Evolutionary conservation across 2,888 invertebrate species (phyloP).

Genomic region (Notodromas monacha): DNA sequence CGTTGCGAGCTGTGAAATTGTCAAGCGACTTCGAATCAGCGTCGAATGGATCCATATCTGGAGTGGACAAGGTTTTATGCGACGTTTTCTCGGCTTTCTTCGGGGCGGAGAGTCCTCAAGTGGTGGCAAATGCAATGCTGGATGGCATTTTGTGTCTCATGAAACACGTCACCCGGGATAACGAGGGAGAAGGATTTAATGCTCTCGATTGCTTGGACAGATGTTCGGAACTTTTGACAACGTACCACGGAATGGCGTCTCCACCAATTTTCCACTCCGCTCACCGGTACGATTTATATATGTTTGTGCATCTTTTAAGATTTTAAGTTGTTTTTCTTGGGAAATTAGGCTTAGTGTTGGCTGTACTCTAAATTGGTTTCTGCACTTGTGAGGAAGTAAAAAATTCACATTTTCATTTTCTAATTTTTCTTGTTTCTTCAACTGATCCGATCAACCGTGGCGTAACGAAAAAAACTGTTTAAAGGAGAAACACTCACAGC

Average conservation of each 20-base stretch:
- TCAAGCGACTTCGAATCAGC: no score
- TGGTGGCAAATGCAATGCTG: constrained; percentile 70
- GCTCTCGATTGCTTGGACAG: neutral
- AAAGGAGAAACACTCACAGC: no score
- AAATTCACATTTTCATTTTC: neutral
- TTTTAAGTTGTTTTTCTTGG: neutral
- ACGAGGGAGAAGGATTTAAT: neutral
- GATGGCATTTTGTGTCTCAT: constrained; percentile 71
- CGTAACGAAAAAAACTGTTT: no score
- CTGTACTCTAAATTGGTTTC: neutral
- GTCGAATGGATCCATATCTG: neutral
- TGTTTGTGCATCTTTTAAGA: neutral
- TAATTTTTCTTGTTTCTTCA: no score
- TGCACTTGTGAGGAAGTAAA: constrained; percentile 1
- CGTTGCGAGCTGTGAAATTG: constrained; percentile 58
- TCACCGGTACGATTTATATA: neutral
- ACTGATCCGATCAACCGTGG: no score
- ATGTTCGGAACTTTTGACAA: neutral
- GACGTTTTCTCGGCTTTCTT: constrained; percentile 52
- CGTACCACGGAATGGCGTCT: neutral
- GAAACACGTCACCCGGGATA: constrained; percentile 24
- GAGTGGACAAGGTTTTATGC: constrained; percentile 11
- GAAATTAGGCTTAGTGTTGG: no score
- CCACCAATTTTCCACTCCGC: constrained; percentile 1
- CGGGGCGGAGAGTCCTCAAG: constrained; percentile 60